Evolutionary conservation across 37 sponge, comb jelly and placozoan species (phyloP).

Genomic region (Halisarca cf. caerulea): DNA sequence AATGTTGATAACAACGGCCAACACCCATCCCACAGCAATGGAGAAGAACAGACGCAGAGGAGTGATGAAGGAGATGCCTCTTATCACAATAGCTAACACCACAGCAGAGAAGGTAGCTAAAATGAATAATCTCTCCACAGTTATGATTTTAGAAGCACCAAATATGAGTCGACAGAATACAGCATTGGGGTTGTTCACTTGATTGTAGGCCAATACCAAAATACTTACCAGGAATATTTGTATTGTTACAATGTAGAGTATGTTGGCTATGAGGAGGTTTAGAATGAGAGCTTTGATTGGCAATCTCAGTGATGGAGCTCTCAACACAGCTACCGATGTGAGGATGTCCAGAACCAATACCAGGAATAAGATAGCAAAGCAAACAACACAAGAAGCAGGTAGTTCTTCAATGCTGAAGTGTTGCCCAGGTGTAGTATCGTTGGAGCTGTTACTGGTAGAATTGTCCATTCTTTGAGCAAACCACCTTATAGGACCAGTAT

Average conservation of each 20-base stretch:
- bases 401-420: too few species aligned
- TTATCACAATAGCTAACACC: not conserved
- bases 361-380: too few species aligned
- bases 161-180: conserved; percentile 5
- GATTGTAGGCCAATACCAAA: not conserved
- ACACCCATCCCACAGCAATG: not conserved
- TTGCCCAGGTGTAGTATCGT: too few species aligned
- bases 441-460: too few species aligned
- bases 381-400: too few species aligned
- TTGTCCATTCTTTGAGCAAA: too few species aligned
- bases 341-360: too few species aligned
- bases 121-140: not conserved
- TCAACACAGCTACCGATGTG: too few species aligned
- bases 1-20: not conserved
- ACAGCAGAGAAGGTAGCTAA: not conserved
- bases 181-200: not conserved
- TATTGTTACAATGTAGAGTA: not conserved
- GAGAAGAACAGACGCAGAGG: not conserved
- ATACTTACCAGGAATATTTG: not conserved
- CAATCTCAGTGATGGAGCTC: not conserved
- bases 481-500: too few species aligned
- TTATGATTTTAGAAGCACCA: not conserved
- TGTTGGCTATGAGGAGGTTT: not conserved
- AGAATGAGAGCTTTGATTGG: not conserved
- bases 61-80: not conserved